A percentile compares a stretch with the other conserved stretches of the same genome.
phyloP scores from a whole-genome alignment of 2,797 vertebrate species.

The Xenopus petersii region DNA sequence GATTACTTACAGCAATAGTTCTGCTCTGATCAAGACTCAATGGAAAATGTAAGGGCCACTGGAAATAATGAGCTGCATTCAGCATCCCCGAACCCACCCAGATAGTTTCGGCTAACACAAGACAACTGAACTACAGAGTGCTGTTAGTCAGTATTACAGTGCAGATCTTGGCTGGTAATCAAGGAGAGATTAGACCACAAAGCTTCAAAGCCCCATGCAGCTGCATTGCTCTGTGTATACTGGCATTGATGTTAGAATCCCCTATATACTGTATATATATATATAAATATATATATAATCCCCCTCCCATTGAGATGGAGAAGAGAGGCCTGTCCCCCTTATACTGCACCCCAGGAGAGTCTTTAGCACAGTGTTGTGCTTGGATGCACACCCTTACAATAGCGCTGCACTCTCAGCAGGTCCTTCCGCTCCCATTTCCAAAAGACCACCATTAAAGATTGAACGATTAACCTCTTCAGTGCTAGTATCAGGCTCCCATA shows the following conservation, averaged over 20 bases:
- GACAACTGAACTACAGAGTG: background rate
- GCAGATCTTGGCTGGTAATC: constrained; percentile 24
- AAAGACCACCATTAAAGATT: constrained; percentile 1
- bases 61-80: too few species aligned
- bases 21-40: too few species aligned
- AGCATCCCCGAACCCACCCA: background rate
- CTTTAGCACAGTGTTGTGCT: constrained; percentile 30
- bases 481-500: background rate
- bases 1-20: too few species aligned
- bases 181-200: constrained; percentile 30
- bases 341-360: constrained; percentile 19
- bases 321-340: constrained; percentile 16
- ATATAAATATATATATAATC: constrained; percentile 1
- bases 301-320: constrained; percentile 36
- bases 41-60: too few species aligned
- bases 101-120: background rate
- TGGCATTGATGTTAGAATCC: constrained; percentile 18
- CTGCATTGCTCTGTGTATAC: constrained; percentile 36
- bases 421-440: constrained; percentile 10
- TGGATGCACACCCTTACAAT: constrained; percentile 24
- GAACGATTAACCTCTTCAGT: constrained; percentile 1
- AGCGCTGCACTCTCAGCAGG: constrained; percentile 10
- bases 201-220: constrained; percentile 14
- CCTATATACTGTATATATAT: too few species aligned
- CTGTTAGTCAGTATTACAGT: background rate